Evolutionary conservation across 2,797 vertebrate genomes (phyloP), one percentile per base, ranked within the genome.

Genomic region (Leuciscus waleckii): DNA sequence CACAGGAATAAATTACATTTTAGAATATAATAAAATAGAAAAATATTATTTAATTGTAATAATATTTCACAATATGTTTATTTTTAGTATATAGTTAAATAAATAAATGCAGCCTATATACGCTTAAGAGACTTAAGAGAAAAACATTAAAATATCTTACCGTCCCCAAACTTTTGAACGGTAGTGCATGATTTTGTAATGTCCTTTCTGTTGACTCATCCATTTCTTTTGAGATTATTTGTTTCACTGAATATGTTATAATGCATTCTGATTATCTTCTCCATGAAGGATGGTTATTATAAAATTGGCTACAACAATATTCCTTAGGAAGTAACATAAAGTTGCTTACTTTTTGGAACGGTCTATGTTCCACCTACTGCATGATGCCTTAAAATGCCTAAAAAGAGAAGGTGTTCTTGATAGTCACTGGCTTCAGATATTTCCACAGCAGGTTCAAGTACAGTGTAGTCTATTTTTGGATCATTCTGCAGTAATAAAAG

Each of bases 381-480:
- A 63, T 29, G 39, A 68, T 68, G 79, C 11, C 21, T 51, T 68
- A 68, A 80, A 76, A 51, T 16, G 43, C 78, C 19, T 80, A 21
- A 14, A 46, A 32, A 80, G 39, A 65, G 41, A 68, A 84, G 65
- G 5, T 78, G 46, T 78, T 77, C 17, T 77, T 69, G 49, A 78
- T 69, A 69, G 58, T 54, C 46, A 67, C n/a, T 54, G 63, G 75
- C 49, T 58, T 43, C 2, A 14, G 39, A 58, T 61, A 78, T 71
- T 71, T 78, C 26, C 75, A 78, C 26, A 35, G 13, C 14, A 84
- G 51, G 39, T 61, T 84, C 39, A 71, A 61, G 8, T 41, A 49
- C 37, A 84, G 51, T 79, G 63, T 37, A 39, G 26, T 35, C 51
- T 61, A 79, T 84, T 79, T 79, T 35, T 61, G 11, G 58, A 78